Base-by-base conservation (phyloP, 1,140 invertebrate genomes). In the Dreissena rostriformis region DNA sequence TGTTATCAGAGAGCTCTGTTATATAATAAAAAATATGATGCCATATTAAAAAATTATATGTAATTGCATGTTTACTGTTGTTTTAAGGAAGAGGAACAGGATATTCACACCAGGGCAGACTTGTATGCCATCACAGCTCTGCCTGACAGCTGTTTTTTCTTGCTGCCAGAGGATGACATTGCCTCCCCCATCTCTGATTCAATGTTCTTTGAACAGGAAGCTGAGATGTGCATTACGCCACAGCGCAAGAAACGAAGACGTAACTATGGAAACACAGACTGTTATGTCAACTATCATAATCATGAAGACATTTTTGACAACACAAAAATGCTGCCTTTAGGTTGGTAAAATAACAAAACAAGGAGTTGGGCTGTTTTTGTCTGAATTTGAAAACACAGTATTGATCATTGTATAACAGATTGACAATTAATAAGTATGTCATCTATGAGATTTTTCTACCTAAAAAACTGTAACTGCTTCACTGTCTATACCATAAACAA, bases 81-180 rank as follows among this genome's bases (percentile, higher is more conserved):
- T 39, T 82, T 82, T 29, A 78, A 91, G 90, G 39, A 79, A 28
- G 91, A 91, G 75, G 91, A 91, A 85, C 76, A 82, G 79, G 87
- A 90, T 71, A 90, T 91, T 22, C 87, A 89, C 79, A 84, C 88
- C 51, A 77, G 88, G 72, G 91, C 90, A 71, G 88, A 91, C 19
- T 49, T 82, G 14, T 91, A 87, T 85, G 85, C 85, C 14, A 80
- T 85, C 17, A 87, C 82, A 51, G 74, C 89, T 24, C 53, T 82
- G 49, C 89, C 91, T 73, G 89, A 91, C 66, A 28, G 71, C 53
- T 73, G 86, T 11, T 91, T 80, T 63, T 88, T 80, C 67, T 67
- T 87, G 10, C 65, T 85, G 55, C 84, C 87, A 61, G 84, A 86
- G 68, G 72, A 86, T 51, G 66, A 76, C 61, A 39, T 4, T 12